Evolutionary conservation across 2,113 vertebrate genomes (phyloP).

Genomic region (Nesogale talazaci): DNA sequence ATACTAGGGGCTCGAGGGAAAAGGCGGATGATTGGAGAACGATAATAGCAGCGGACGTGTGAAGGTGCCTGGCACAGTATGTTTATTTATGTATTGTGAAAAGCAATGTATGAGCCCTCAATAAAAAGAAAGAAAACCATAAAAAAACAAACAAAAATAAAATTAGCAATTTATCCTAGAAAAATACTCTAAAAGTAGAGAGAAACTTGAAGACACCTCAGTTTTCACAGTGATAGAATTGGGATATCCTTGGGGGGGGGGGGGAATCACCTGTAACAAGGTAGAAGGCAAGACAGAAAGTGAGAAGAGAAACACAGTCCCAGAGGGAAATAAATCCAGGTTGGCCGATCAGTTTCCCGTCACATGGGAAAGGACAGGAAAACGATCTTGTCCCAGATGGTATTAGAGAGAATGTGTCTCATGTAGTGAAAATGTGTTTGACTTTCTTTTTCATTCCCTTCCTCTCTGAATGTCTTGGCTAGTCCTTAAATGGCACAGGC

Average conservation of each 20-base stretch:
- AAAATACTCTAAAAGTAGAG: constrained; percentile 50
- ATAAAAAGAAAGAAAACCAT: too few species aligned
- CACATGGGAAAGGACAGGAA: neutral
- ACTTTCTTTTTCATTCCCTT: neutral
- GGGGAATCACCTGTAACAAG: constrained; percentile 43
- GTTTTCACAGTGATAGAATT: constrained; percentile 63
- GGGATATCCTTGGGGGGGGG: constrained; percentile 23
- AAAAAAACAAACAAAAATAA: too few species aligned
- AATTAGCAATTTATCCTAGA: constrained; percentile 63
- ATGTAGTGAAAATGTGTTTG: neutral
- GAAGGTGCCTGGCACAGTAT: too few species aligned
- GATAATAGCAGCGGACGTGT: too few species aligned
- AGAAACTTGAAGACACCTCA: constrained; percentile 62
- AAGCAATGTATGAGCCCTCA: too few species aligned
- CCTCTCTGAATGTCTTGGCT: neutral
- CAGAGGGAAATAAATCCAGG: constrained; percentile 45
- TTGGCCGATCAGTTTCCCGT: constrained; percentile 30
- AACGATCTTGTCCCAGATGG: neutral
- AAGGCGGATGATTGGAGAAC: too few species aligned
- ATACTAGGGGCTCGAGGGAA: too few species aligned
- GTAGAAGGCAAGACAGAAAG: constrained; percentile 13
- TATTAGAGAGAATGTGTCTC: neutral
- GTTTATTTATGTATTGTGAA: too few species aligned
- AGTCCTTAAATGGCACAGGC: neutral
- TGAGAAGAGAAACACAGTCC: constrained; percentile 26